These are phyloP conservation scores for Melieria picta DNA, from an alignment of 2,888 invertebrate genomes.

Conservation along the genomic window DNA sequence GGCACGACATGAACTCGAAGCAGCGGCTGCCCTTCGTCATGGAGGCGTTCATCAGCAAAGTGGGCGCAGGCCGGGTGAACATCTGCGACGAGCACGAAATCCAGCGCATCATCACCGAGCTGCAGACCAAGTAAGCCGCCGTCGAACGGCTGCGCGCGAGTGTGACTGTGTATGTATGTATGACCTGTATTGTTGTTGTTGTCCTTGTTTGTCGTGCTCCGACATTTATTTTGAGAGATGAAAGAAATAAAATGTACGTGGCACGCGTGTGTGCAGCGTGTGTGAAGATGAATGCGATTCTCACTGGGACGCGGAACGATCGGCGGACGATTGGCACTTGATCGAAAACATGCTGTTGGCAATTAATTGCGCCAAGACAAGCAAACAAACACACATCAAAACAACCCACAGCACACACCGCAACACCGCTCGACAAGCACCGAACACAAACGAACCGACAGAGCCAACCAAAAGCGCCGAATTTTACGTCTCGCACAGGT, in stretches of 20 bases:
- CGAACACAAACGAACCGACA: neutral
- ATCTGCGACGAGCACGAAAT: slow-evolving; percentile 49
- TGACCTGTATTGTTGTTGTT: neutral
- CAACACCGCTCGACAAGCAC: no score
- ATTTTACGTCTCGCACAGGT: slow-evolving; percentile 15
- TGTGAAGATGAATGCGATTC: no score
- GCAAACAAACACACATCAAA: slow-evolving; percentile 19
- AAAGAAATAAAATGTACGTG: no score
- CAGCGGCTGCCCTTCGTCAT: slow-evolving; percentile 51
- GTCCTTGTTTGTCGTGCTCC: neutral
- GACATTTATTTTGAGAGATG: neutral
- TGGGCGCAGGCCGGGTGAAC: slow-evolving; percentile 47
- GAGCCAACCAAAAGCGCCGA: neutral
- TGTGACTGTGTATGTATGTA: neutral
- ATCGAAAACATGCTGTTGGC: slow-evolving; percentile 19
- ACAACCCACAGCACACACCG: slow-evolving; percentile 4
- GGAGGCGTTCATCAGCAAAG: slow-evolving; percentile 48
- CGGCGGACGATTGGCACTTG: slow-evolving; percentile 5
- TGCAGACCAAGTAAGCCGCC: slow-evolving; percentile 31
- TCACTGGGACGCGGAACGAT: no score
- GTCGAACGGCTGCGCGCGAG: neutral
- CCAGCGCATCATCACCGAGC: slow-evolving; percentile 40
- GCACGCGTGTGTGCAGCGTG: no score
- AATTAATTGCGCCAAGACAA: slow-evolving; percentile 27
- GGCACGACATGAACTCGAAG: slow-evolving; percentile 40